Evolutionary conservation across 2,113 vertebrate genomes (phyloP).

Genomic region (Siniperca knerii): DNA sequence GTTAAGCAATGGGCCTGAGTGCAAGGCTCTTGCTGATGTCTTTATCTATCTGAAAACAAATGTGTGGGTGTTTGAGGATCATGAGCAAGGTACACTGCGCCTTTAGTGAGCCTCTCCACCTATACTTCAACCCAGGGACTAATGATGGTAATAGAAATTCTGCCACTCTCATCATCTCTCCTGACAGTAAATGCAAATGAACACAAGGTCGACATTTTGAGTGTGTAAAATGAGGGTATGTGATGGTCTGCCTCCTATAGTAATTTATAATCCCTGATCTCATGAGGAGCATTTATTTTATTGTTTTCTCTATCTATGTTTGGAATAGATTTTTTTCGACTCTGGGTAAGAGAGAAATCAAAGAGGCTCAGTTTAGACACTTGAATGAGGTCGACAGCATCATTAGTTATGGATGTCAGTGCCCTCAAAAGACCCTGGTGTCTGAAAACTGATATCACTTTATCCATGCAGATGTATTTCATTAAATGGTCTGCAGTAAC

Average conservation of each 20-base stretch:
- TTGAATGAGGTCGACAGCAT: background rate
- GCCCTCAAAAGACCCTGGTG: background rate
- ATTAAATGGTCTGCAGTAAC: background rate
- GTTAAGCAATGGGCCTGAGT: background rate
- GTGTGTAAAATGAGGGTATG: background rate
- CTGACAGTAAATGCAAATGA: slow-evolving; percentile 3
- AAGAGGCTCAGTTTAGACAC: background rate
- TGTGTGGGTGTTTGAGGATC: slow-evolving; percentile 22
- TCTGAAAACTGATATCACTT: slow-evolving; percentile 18
- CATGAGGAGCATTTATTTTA: slow-evolving; percentile 2
- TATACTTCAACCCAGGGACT: background rate
- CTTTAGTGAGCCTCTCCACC: background rate
- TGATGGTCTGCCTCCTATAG: background rate
- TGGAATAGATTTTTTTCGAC: slow-evolving; percentile 8
- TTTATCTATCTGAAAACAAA: slow-evolving; percentile 6
- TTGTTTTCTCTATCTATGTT: background rate
- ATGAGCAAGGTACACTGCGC: background rate
- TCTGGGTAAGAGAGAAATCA: background rate
- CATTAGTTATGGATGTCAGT: background rate
- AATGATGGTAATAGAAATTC: slow-evolving; percentile 23
- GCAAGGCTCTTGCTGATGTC: slow-evolving; percentile 8
- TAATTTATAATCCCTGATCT: background rate
- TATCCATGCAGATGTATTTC: slow-evolving; percentile 1
- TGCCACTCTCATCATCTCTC: slow-evolving; percentile 27
- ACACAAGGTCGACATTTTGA: background rate